phyloP scores from a whole-genome alignment of 92 coral and sea anemone genomes.

The Metridium senile region DNA sequence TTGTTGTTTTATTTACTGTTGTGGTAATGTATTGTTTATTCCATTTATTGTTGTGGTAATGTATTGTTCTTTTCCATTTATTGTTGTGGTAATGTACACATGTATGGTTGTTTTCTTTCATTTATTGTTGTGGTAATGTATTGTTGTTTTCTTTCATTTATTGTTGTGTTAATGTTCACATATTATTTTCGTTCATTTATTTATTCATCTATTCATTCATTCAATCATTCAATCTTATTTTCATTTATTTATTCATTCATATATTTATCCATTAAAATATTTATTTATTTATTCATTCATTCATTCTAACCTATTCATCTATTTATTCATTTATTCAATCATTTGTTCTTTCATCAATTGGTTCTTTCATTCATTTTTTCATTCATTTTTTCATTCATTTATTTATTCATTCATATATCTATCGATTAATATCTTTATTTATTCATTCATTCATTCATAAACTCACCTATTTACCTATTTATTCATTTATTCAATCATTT shows the following conservation, averaged over 20 bases:
- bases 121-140: neutral
- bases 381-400: neutral
- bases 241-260: neutral
- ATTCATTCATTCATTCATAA: neutral
- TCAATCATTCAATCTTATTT: neutral
- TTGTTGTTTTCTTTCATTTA: too few relatives aligned
- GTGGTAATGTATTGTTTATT: neutral
- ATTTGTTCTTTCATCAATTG: too few relatives aligned
- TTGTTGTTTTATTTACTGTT: too few relatives aligned
- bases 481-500: neutral
- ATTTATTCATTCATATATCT: neutral
- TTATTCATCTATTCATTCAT: neutral
- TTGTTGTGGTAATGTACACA: too few relatives aligned
- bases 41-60: too few relatives aligned
- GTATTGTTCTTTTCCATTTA: too few relatives aligned
- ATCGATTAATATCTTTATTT: neutral
- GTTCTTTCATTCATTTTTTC: neutral
- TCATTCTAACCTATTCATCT: neutral
- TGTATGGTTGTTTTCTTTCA: too few relatives aligned
- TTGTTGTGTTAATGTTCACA: neutral
- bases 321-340: neutral
- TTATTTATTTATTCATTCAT: neutral
- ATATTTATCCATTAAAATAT: neutral
- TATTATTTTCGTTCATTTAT: too few relatives aligned
- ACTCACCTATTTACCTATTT: too few relatives aligned